Evolutionary conservation across 2,888 invertebrate species (phyloP), one percentile per base, ranked within the genome.

Genomic region (Stenotaenia linearis): DNA sequence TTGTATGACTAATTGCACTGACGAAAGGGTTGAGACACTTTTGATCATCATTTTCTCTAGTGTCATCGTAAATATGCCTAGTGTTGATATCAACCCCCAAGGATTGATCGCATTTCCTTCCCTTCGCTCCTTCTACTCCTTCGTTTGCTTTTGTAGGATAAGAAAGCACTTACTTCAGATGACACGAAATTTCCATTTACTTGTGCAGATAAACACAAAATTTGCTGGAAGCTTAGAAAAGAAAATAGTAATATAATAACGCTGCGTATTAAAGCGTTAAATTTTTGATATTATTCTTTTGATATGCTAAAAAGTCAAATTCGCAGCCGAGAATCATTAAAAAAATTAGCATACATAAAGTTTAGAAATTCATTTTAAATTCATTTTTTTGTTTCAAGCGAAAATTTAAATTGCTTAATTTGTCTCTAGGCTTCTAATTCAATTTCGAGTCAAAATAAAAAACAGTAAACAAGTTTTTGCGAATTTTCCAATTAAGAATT

Each of bases 21-120:
- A 69, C 69, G 69, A 69, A 69, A 69, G 69, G 69, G 69, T 69
- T 69, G 69, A 25, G 69, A 69, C 69, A 69, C 25, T 25, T 69
- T 69, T 69, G 23, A 69, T 69, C 28, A 28, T 69, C 28, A 69
- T 69, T 69, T 69, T 69, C 28, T 69, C 25, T 69, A 12, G 25
- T 28, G 69, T 69, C 69, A 69, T 69, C 69, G n/a, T 28, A 69
- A 69, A 69, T 69, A 69, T 69, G 69, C 69, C 10, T n/a, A 69
- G 69, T 69, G 69, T 28, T 69, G 69, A 69, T 69, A 69, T 69
- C 69, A 28, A 69, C 25, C 69, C 25, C 28, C 1, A 69, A 28
- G 69, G 69, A 12, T 69, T 69, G 69, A 69, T 69, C 69, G n/a
- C 69, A 28, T 69, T 69, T 69, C 32, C 32, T 9, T 32, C 32